Evolutionary conservation across 2,888 invertebrate species (phyloP), one percentile per base, ranked within the genome.

Genomic region (Busseola fusca): DNA sequence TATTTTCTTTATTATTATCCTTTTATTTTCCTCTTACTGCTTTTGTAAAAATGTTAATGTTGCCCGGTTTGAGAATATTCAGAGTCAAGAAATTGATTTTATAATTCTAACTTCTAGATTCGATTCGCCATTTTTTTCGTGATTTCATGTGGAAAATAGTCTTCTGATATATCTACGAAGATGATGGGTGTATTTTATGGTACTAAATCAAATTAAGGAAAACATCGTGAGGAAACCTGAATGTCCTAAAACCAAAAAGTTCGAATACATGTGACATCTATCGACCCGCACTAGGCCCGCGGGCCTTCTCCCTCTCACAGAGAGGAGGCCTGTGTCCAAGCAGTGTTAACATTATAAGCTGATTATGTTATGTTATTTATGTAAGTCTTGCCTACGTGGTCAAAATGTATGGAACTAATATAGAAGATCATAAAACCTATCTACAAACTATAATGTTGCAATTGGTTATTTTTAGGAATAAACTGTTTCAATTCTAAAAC

Each of bases 1-100:
- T 74, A 18, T 21, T 64, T n/a, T 69, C 9, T 63, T 69, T 76
- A 56, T 25, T 76, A 56, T 25, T 59, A 30, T 50, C 3, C 12
- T 64, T 56, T 58, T 25, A 27, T 66, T 34, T 57, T 64, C 16
- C 1, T 58, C 16, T 30, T 14, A 48, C 5, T 27, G 21, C 1
- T 64, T 62, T 45, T 27, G 21, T 27, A 25, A 45, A 63, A 18
- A 64, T 37, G 21, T 34, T 30, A 14, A 54, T 27, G 21, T 50
- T 34, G 9, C n/a, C 60, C 25, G 14, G 48, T 37, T 63, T 16
- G 6, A 27, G 34, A 70, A 21, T 30, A 14, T 16, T 6, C 16
- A 12, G 3, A 56, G 14, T 18, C 45, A 48, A 9, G 10, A 18
- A 18, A 7, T 59, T 57, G 57, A 50, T 69, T 68, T 63, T 18